These are phyloP conservation scores for Abramis brama DNA, from an alignment of 2,113 vertebrate species.

Conservation along the genomic window DNA sequence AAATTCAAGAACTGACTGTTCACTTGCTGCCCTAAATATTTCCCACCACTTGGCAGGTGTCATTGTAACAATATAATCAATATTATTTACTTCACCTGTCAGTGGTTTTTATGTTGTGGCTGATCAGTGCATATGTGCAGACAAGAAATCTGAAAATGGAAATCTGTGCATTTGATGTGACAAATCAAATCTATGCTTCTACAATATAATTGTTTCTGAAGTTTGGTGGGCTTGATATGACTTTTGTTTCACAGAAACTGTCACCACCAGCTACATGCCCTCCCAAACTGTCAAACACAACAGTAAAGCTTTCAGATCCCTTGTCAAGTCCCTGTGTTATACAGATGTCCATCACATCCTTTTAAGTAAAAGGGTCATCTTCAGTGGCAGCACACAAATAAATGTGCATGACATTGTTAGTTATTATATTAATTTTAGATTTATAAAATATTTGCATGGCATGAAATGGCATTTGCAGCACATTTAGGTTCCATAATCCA, in stretches of 20 bases:
- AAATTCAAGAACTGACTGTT: no score
- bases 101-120: no score
- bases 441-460: background rate
- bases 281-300: background rate
- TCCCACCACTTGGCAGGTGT: no score
- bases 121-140: no score
- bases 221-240: background rate
- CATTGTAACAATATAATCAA: no score
- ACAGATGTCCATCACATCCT: background rate
- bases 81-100: no score
- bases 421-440: background rate
- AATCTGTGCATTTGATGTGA: background rate
- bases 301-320: background rate
- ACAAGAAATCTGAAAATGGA: background rate
- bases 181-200: background rate
- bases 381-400: background rate
- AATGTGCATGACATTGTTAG: background rate
- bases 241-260: background rate
- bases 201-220: background rate
- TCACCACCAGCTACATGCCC: background rate
- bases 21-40: no score
- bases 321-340: background rate
- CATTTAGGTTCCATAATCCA: background rate
- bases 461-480: background rate
- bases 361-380: background rate